A percentile compares a stretch with the other conserved stretches of the same genome.
Evolutionary conservation across 2,888 invertebrate genomes (phyloP).

Genomic region (Dorcus hopei): DNA sequence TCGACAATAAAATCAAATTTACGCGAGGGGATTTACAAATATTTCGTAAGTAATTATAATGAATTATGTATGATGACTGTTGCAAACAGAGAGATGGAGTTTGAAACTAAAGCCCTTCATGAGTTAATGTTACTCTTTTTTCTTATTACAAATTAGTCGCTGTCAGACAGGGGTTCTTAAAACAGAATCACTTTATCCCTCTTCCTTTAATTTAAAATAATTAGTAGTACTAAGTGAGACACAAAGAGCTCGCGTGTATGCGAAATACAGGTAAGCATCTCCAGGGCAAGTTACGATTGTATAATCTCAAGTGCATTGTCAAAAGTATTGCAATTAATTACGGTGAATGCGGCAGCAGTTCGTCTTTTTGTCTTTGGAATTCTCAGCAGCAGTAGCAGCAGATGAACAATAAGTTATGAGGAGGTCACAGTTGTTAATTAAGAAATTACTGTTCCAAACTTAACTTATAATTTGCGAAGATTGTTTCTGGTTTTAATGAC

Average conservation of each 20-base stretch:
- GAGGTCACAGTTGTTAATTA: slow-evolving; percentile 48
- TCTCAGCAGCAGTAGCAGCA: slow-evolving; percentile 35
- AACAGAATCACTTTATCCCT: too few relatives aligned
- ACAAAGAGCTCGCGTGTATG: slow-evolving; percentile 4
- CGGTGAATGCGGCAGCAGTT: slow-evolving; percentile 27
- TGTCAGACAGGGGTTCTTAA: slow-evolving; percentile 2
- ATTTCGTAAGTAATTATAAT: too few relatives aligned
- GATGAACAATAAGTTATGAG: slow-evolving; percentile 47
- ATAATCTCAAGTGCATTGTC: slow-evolving; percentile 39
- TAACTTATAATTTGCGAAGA: slow-evolving; percentile 24
- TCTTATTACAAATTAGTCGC: slow-evolving; percentile 22
- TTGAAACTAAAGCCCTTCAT: too few relatives aligned
- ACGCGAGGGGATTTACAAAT: too few relatives aligned
- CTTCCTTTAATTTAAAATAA: too few relatives aligned
- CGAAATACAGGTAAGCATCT: slow-evolving; percentile 1
- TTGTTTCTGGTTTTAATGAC: slow-evolving; percentile 31
- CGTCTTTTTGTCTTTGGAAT: slow-evolving; percentile 28
- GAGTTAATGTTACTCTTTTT: slow-evolving; percentile 7
- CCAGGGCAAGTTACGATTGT: slow-evolving; percentile 19
- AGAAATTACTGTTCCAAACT: slow-evolving; percentile 42
- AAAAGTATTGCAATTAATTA: slow-evolving; percentile 48
- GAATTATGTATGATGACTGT: too few relatives aligned
- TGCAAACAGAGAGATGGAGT: too few relatives aligned
- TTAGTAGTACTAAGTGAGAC: slow-evolving; percentile 4
- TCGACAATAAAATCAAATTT: too few relatives aligned